Evolutionary conservation across 2,113 vertebrate species (phyloP), one percentile per base, ranked within the genome.

Genomic region (Epinephelus lanceolatus): DNA sequence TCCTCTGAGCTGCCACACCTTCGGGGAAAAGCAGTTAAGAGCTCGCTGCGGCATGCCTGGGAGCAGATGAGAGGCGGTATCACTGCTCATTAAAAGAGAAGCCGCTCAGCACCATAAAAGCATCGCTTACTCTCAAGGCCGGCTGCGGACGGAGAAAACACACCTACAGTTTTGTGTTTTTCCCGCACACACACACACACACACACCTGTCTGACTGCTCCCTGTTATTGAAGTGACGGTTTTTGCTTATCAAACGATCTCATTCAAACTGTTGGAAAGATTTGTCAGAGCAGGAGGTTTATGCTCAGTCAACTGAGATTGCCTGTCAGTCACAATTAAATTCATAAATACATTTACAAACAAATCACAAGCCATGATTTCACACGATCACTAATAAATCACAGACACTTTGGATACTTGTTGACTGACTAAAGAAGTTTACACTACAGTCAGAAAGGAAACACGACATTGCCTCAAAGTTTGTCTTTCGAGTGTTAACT

Each of bases 231-330:
- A 65, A 73, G 65, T 47, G 83, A 88, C 86, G 40, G 89, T 92
- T 93, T 90, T 56, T 77, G 72, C 91, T 93, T 92, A 94, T 93
- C 91, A 90, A 76, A 89, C 76, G 21, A 91, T 91, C 90, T 87
- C 62, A 21, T 33, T 71, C 77, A 88, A 93, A 93, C 94, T 63
- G 91, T 80, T 89, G 65, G 53, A 84, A 68, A 57, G 61, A 76
- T 70, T 76, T 51, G 59, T 70, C 47, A 27, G 57, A 62, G 37
- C 12, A 49, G 52, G 27, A 69, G 21, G 25, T 65, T 77, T 19
- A 72, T 10, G 17, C 19, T 73, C 27, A 5, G 55, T n/a, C 27
- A 52, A 53, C 83, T 85, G 84, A 84, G 82, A 82, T 88, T 90
- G 52, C 25, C 21, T 62, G 19, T 59, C 13, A 37, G n/a, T 25